Base-by-base conservation (phyloP, 37 sponge, comb jelly and placozoan genomes). In the Chondrosia reniformis region DNA sequence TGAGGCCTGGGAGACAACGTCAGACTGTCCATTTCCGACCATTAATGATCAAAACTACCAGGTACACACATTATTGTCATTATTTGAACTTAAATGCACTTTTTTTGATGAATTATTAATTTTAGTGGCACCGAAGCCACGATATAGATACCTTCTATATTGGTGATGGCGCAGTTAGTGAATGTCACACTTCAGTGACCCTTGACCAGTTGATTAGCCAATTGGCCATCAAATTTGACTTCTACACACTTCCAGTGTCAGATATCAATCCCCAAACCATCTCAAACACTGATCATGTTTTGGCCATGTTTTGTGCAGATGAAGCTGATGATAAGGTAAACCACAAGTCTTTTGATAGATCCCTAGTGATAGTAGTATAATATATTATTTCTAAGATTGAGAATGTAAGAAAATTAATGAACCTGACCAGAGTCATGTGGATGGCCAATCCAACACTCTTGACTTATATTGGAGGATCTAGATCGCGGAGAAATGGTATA, bases 21-120 rank as follows among this genome's bases (percentile, higher is more conserved):
- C 46, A 0, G 87, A 87, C 45, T 87, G 87, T 38, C 87, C 87
- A 17, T 87, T 71, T 36, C 87, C 87, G 21, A 87, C 87, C 22
- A 45, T 87, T 12, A 87, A 87, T 57, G 87, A 87, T 55, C 24
- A 33, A 3, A 87, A 82, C 40, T 87, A 82, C 55, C 37, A 87
- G 83, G 80, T 87, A 30, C 28, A 30, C 15, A 49, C 15, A 15
- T 49, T 15, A 49, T 15, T 49, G 52, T 49, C 52, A 49, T 10
- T 19, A 49, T 49, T 19, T 49, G 10, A 19, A 10, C 52, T 49
- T 10, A 15, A 19, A 49, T 49, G 10, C 52, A 49, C 52, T 49
- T 19, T 10, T 49, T 49, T 15, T 15, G 15, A 49, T 49, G 15
- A 19, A 15, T 49, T 49, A 49, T 49, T 10, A 49, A 49, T 2